Conservation (phyloP, 2,113 vertebrate genomes). For the Tragelaphus scriptus region DNA sequence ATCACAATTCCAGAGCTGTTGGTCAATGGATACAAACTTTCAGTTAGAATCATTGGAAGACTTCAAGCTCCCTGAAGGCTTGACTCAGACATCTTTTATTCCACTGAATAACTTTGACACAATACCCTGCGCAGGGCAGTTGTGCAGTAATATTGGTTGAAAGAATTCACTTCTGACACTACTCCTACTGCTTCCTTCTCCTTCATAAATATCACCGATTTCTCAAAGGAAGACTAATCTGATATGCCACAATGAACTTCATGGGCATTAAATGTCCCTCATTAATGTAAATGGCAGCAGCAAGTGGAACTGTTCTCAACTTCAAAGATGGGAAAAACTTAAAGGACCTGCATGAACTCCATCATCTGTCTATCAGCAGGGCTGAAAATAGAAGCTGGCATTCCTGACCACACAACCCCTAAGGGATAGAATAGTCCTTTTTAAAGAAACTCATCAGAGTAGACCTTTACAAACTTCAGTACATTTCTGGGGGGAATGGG, state of each 20-base stretch:
- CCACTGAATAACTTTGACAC: not conserved
- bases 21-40: not conserved
- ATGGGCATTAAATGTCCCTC: not conserved
- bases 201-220: not conserved
- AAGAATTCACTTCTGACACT: not conserved
- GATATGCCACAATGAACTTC: not conserved
- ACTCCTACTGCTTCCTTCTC: not conserved
- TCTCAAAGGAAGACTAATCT: not conserved
- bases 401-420: not conserved
- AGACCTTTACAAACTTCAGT: not conserved
- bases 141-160: not conserved
- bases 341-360: not conserved
- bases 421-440: not conserved
- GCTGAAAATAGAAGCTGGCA: conserved; percentile 22
- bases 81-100: not conserved
- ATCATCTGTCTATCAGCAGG: not conserved
- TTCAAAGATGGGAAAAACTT: not conserved
- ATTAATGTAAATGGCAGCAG: not conserved
- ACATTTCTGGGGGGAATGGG: not conserved
- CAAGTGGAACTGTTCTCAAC: not conserved
- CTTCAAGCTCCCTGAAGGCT: not conserved
- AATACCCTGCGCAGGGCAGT: not conserved
- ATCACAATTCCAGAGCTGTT: not conserved
- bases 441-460: not conserved
- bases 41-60: not conserved